A percentile compares a stretch with the other conserved stretches of the same genome.
phyloP scores from a whole-genome alignment of 2,113 vertebrate genomes.

The Lasiurus cinereus region DNA sequence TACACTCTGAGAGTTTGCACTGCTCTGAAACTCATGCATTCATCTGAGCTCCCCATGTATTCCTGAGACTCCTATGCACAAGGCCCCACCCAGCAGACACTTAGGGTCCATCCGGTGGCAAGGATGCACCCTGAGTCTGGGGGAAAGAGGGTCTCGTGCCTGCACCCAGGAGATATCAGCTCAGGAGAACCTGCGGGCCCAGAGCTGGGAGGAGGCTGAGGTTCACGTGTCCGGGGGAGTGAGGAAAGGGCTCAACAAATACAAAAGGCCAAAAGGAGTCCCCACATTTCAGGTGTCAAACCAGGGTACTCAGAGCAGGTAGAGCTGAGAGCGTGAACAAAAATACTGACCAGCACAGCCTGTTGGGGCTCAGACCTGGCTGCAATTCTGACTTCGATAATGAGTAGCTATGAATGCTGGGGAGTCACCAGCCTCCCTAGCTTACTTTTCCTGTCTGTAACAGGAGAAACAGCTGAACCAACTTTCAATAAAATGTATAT shows the following conservation, averaged over 20 bases:
- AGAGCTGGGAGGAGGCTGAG: background rate
- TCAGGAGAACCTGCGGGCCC: background rate
- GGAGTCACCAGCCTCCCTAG: too few relatives aligned
- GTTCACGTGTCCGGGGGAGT: rapidly evolving
- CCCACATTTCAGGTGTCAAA: background rate
- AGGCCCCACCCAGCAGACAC: rapidly evolving
- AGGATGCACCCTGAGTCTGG: background rate
- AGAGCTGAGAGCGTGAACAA: background rate
- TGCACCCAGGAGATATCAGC: too few relatives aligned
- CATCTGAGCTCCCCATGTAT: background rate
- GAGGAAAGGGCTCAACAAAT: background rate
- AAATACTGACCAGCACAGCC: too few relatives aligned
- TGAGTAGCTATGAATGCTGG: rapidly evolving
- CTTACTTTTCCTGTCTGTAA: background rate
- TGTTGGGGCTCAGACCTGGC: background rate
- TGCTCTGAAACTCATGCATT: background rate
- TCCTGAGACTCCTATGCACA: background rate
- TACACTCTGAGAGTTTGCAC: rapidly evolving
- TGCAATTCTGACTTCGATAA: background rate
- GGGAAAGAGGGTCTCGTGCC: background rate
- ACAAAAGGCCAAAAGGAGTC: background rate
- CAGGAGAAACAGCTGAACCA: background rate
- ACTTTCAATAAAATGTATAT: too few relatives aligned
- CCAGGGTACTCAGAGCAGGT: background rate
- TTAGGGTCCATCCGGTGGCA: background rate